Evolutionary conservation across 2,797 vertebrate species (phyloP).

Genomic region (Scolopax rusticola): DNA sequence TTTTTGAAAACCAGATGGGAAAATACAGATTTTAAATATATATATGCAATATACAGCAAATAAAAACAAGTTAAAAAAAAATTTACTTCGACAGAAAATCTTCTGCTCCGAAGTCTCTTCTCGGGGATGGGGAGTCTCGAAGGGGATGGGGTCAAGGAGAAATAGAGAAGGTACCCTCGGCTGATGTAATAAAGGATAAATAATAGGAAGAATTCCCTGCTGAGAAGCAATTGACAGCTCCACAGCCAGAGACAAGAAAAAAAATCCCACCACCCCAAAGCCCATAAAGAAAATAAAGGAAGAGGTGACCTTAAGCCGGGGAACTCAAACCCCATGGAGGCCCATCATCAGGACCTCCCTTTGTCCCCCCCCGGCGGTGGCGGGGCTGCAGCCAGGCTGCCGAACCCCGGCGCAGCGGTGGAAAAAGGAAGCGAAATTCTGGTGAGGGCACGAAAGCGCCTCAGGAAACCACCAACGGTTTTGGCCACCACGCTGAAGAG

Average conservation of each 20-base stretch:
- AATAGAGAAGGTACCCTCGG: not conserved
- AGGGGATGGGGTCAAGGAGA: not conserved
- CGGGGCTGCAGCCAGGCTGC: not conserved
- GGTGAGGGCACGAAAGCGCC: conserved; percentile 62
- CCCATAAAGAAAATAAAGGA: not conserved
- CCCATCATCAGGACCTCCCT: not conserved
- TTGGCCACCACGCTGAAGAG: not conserved
- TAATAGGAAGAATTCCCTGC: conserved; percentile 34
- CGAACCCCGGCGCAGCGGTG: not conserved
- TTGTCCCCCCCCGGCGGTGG: not conserved
- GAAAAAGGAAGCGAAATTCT: conserved; percentile 69
- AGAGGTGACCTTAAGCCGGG: not conserved
- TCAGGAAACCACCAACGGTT: conserved; percentile 82
- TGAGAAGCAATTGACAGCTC: conserved; percentile 21
- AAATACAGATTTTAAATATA: not conserved
- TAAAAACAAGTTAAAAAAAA: not conserved
- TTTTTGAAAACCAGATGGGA: not conserved
- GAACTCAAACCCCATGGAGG: not conserved
- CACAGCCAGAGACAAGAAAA: not conserved
- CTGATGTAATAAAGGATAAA: conserved; percentile 30
- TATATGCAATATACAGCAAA: not conserved
- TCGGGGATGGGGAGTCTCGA: not conserved
- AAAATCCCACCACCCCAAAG: not conserved
- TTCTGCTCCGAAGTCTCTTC: not conserved
- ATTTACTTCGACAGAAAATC: not conserved